These are phyloP conservation scores for Cebus imitator DNA, from an alignment of 2,113 vertebrate genomes.

Conservation along the genomic window DNA sequence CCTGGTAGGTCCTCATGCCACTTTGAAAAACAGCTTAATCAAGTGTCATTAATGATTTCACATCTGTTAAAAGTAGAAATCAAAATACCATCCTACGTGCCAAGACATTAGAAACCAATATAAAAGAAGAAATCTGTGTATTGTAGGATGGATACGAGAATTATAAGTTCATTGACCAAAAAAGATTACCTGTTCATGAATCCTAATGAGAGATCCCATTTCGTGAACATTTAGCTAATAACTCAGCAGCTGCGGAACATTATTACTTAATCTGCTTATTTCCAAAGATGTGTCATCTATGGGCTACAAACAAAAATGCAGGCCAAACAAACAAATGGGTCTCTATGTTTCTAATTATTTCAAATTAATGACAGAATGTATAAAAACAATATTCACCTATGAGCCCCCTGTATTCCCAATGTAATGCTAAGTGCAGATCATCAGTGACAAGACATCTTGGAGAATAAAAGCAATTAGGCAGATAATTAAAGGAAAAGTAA, in stretches of 20 bases:
- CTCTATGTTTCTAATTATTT: slow-evolving; percentile 50
- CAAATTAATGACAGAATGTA: slow-evolving; percentile 59
- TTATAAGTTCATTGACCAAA: slow-evolving; percentile 74
- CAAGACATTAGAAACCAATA: slow-evolving; percentile 74
- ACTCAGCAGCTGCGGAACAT: slow-evolving; percentile 72
- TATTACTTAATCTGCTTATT: slow-evolving; percentile 75
- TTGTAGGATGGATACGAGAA: slow-evolving; percentile 65
- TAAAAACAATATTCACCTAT: slow-evolving; percentile 66
- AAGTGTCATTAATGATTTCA: slow-evolving; percentile 60
- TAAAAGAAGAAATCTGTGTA: slow-evolving; percentile 58
- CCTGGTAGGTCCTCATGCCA: not conserved
- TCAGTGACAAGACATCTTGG: slow-evolving; percentile 30
- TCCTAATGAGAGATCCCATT: slow-evolving; percentile 76
- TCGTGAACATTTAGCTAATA: slow-evolving; percentile 75
- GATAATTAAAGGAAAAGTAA: slow-evolving; percentile 67
- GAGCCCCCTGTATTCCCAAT: slow-evolving; percentile 62
- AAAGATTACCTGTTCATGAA: slow-evolving; percentile 72
- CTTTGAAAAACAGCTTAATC: slow-evolving; percentile 58
- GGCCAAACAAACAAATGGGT: slow-evolving; percentile 36
- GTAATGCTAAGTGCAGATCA: not conserved
- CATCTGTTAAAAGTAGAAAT: slow-evolving; percentile 45
- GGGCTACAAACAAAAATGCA: slow-evolving; percentile 45
- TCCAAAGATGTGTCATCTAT: slow-evolving; percentile 66
- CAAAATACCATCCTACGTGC: slow-evolving; percentile 41
- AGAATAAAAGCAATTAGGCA: slow-evolving; percentile 60